Evolutionary conservation across 2,888 invertebrate genomes (phyloP).

Genomic region (Apamea epomidion): DNA sequence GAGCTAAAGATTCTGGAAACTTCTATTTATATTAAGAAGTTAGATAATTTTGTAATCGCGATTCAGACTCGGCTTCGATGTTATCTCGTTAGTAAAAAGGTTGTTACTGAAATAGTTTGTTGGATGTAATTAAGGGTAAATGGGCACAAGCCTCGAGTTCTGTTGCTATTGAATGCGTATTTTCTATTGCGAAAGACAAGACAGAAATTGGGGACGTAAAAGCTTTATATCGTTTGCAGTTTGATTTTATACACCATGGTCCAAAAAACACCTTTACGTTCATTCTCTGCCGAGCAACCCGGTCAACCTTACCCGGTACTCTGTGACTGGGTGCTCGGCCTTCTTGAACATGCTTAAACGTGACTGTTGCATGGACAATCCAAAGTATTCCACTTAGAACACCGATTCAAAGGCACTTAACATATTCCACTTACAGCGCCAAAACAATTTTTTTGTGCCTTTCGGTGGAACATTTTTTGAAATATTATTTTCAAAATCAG

Average conservation of each 20-base stretch:
- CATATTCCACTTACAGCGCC: background rate
- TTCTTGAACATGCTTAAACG: background rate
- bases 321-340: too few relatives aligned
- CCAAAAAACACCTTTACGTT: background rate
- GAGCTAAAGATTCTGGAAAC: slow-evolving; percentile 47
- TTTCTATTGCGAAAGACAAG: slow-evolving; percentile 44
- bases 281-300: background rate
- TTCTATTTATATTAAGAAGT: slow-evolving; percentile 62
- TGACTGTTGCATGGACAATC: background rate
- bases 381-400: background rate
- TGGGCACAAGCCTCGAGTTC: slow-evolving; percentile 25
- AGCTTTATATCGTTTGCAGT: slow-evolving; percentile 7
- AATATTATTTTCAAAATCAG: background rate
- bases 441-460: fast-evolving
- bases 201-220: slow-evolving; percentile 28
- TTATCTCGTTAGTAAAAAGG: slow-evolving; percentile 60
- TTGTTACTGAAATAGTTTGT: slow-evolving; percentile 54
- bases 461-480: background rate
- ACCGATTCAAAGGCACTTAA: background rate
- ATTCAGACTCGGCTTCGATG: slow-evolving; percentile 52
- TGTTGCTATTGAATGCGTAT: slow-evolving; percentile 33
- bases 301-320: background rate
- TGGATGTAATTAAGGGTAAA: slow-evolving; percentile 45
- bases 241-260: slow-evolving; percentile 6
- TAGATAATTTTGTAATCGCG: slow-evolving; percentile 61